Evolutionary conservation across 2,797 vertebrate species (phyloP), one percentile per base, ranked within the genome.

Genomic region (Micrastur ruficollis): DNA sequence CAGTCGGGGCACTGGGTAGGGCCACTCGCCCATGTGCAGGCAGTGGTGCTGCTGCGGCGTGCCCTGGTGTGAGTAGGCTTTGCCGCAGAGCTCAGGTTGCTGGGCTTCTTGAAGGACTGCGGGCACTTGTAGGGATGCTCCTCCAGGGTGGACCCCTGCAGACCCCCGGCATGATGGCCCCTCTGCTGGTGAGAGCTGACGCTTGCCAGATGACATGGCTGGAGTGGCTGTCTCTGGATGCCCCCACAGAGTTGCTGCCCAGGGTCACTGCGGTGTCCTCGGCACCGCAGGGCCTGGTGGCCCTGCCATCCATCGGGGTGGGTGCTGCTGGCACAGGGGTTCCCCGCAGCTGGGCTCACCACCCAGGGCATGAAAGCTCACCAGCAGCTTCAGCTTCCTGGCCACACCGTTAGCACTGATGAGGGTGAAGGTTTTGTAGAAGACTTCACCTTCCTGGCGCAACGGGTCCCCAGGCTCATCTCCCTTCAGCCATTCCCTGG

Each of bases 211-310:
- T n/a, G 47, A 13, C 2, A 1, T n/a, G 42, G 23, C n/a, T 27
- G 49, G 40, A 73, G 27, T 2, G 5, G 16, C 38, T 2, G 1
- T 31, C 47, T 34, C 56, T 5, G 1, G 38, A 32, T 5, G 7
- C 26, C 44, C 44, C 22, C 32, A 47, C 46, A 3, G 59, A 29
- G 56, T 29, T 20, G 8, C 38, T 27, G 4, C 55, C 58, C 14
- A 49, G 55, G 25, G 67, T 86, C 65, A 50, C 36, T 15, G 10
- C 4, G 1, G 12, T 27, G 59, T 40, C 65, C 59, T 42, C 6
- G 2, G 56, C 8, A 5, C 63, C 36, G 6, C 50, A 76, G 52
- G 22, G 8, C 50, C 70, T 15, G 2, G n/a, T 12, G 17, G 40
- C 40, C 6, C 5, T 1, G 1, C 62, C 20, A 8, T 46, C 53